Evolutionary conservation across 2,888 invertebrate genomes (phyloP), one percentile per base, ranked within the genome.

Genomic region (Leucozona laternaria): DNA sequence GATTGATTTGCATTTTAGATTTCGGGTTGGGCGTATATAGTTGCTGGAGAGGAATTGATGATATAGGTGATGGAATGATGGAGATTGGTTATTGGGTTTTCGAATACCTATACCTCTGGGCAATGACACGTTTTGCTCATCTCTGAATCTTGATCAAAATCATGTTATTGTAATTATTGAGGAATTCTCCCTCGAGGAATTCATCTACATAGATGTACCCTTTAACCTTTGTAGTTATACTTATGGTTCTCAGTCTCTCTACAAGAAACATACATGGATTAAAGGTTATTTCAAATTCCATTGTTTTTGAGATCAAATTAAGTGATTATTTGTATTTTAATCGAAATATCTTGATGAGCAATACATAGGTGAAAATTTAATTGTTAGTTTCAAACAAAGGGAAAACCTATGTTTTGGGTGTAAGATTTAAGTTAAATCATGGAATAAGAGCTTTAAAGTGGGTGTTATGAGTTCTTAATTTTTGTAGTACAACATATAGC

Each of bases 1-100:
- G 86, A 86, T 81, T 86, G 86, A 86, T 86, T 86, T 86, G 73
- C 77, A 81, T 86, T 86, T 86, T 64, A 62, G 81, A 68, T 72
- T 76, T 76, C 17, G 34, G 45, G 0, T 2, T 7, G 31, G 28
- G 28, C 4, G 28, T n/a, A n/a, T n/a, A n/a, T n/a, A n/a, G n/a
- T 15, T 22, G n/a, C 2, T 50, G 20, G 25, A 43, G 37, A 43
- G 11, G 55, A 5, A 43, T 53, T 37, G 31, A 22, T 37, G n/a
- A 28, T 58, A n/a, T 15, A 10, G 2, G 7, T 34, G 15, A 34
- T 13, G 66, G 43, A 62, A 40, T 37, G 28, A 60, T 25, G 20
- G 17, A 34, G 20, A 62, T 34, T 62, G 20, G 28, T 20, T 20
- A 25, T 53, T 70, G 48, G 7, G 34, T 28, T 50, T 37, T 60